These are phyloP conservation scores for Trypoxylus dichotomus DNA, from an alignment of 1,140 invertebrate species.

Conservation along the genomic window DNA sequence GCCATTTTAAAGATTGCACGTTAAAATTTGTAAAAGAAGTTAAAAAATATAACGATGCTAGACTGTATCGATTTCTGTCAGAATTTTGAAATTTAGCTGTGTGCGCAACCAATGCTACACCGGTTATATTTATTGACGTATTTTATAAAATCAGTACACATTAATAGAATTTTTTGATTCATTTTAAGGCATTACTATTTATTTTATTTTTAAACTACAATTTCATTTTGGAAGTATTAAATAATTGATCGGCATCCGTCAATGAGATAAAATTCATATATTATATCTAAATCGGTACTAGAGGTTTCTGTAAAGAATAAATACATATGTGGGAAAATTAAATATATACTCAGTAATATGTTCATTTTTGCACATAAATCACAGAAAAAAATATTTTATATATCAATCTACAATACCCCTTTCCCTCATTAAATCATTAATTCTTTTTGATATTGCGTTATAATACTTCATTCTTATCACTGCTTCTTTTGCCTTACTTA, in stretches of 20 bases:
- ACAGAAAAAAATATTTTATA: background rate
- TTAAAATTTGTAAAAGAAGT: background rate
- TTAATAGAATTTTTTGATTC: background rate
- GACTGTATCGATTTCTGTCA: background rate
- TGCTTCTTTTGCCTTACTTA: constrained; percentile 62
- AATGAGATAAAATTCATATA: too few species aligned
- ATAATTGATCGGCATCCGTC: too few species aligned
- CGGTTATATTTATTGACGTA: background rate
- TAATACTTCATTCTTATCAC: constrained; percentile 83
- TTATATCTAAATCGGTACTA: too few species aligned
- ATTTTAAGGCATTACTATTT: too few species aligned
- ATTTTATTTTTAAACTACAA: too few species aligned
- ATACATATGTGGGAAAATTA: too few species aligned
- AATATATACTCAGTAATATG: too few species aligned
- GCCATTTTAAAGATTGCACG: constrained; percentile 34
- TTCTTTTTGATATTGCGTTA: constrained; percentile 73
- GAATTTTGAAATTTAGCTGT: background rate
- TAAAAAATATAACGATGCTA: background rate
- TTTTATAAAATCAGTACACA: background rate
- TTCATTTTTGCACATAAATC: background rate
- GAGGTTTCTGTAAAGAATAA: too few species aligned
- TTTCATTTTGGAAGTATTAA: too few species aligned
- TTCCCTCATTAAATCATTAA: constrained; percentile 69
- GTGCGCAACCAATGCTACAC: background rate
- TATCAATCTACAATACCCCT: constrained; percentile 67